Percentiles rank a stretch among this genome's conserved stretches.
Conservation (phyloP, 2,888 invertebrate genomes). For the Amitus sp. region DNA sequence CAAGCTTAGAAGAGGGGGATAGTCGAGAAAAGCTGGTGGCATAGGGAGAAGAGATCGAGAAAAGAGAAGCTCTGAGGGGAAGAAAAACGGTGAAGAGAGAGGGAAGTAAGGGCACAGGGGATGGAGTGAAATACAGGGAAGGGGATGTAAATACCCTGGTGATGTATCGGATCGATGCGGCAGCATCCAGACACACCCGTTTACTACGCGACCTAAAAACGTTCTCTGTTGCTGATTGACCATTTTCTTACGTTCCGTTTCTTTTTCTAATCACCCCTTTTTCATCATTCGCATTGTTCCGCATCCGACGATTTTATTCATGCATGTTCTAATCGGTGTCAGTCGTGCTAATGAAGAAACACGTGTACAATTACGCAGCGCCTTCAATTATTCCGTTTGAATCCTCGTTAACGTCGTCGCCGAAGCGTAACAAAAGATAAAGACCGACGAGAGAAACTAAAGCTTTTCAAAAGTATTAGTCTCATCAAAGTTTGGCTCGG, state of each 20-base stretch:
- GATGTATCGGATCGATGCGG: constrained; percentile 67
- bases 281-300: no score
- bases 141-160: constrained; percentile 65
- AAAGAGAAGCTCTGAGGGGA: constrained; percentile 35
- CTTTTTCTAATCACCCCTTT: no score
- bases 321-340: neutral
- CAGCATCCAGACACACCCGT: constrained; percentile 62
- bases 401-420: neutral
- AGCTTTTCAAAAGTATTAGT: no score
- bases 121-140: constrained; percentile 46
- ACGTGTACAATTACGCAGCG: neutral
- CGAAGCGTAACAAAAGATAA: neutral
- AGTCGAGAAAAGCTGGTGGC: constrained; percentile 28
- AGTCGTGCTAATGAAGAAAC: no score
- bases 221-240: constrained; percentile 51
- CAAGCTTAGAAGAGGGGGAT: constrained; percentile 36
- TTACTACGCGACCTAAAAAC: constrained; percentile 65
- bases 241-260: constrained; percentile 31
- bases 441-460: neutral
- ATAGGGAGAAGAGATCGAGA: constrained; percentile 21
- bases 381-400: neutral
- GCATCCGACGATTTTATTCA: no score
- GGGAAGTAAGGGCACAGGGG: constrained; percentile 33
- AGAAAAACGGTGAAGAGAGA: constrained; percentile 29
- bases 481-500: constrained; percentile 23